Evolutionary conservation across 2,888 invertebrate species (phyloP), one percentile per base, ranked within the genome.

Genomic region (Lycaena phlaeas): DNA sequence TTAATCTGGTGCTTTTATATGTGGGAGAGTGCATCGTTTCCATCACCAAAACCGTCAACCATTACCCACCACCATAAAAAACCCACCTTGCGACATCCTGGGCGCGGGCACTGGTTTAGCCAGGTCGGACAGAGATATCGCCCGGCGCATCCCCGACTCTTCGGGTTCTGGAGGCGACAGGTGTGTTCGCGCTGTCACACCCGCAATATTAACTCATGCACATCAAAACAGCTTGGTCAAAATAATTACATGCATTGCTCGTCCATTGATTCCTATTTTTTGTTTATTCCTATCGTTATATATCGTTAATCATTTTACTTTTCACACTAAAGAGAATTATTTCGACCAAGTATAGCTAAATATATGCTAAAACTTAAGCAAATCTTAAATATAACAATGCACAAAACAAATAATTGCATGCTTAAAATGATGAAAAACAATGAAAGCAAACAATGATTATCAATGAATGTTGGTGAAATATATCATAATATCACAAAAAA

Each of bases 71-170:
- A 22, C 48, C 47, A 49, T 47, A 53, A 38, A 38, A 26, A 49
- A 65, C 70, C 63, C 75, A 88, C 88, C 87, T 87, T 86, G 87
- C 54, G 87, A 85, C 53, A 86, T 86, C 71, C 88, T 72, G 52
- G 89, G 89, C 62, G 89, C 86, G 42, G 88, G 86, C 68, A 87
- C 85, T 40, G 88, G 87, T 53, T 86, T 87, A 50, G 85, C 89
- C 51, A 92, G 87, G 75, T 94, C 93, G 57, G 91, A 92, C 58
- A 94, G 88, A 43, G 93, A 93, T 73, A 92, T 92, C 56, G 93
- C 92, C 51, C 93, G 87, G 56, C 94, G 86, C 86, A 94, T 90
- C 51, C 90, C 90, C 43, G n/a, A n/a, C n/a, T 82, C 81, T 46
- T 78, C 79, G 11, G 64, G 64, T 44, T 76, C 77, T 14, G 74